These are phyloP conservation scores for Globicephala melas DNA, from an alignment of 2,113 vertebrate genomes.

Conservation along the genomic window DNA sequence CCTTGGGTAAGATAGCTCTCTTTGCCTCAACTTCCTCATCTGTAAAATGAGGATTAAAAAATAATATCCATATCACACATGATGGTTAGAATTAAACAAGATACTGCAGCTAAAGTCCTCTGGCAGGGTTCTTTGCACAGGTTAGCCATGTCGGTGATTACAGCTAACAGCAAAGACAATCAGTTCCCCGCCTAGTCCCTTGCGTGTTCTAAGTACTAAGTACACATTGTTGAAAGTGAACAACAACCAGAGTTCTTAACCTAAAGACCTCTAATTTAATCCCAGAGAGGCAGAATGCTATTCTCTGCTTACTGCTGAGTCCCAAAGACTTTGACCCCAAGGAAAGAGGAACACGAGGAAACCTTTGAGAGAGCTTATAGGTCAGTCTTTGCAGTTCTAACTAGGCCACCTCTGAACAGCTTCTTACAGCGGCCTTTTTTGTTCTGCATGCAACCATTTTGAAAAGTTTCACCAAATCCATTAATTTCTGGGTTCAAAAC, in stretches of 20 bases:
- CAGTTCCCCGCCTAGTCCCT: not conserved
- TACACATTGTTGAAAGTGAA: not conserved
- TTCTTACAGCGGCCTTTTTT: not conserved
- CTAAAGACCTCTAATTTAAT: not conserved
- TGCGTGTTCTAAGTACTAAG: not conserved
- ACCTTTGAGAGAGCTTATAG: not conserved
- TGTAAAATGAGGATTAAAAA: not conserved
- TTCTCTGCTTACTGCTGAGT: not conserved
- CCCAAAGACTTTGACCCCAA: slow-evolving; percentile 36
- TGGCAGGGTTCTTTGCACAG: not conserved
- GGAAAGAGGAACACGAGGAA: not conserved
- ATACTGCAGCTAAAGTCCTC: not conserved
- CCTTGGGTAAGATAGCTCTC: not conserved
- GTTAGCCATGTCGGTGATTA: not conserved
- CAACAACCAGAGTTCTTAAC: slow-evolving; percentile 19
- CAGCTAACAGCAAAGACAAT: not conserved
- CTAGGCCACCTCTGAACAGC: not conserved
- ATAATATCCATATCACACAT: not conserved
- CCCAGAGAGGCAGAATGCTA: not conserved
- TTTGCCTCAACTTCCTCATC: not conserved
- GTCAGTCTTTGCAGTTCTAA: not conserved
- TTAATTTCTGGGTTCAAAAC: not conserved
- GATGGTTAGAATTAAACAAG: not conserved
- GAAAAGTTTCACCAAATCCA: not conserved
- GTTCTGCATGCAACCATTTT: not conserved